Evolutionary conservation across 2,113 vertebrate species (phyloP), one percentile per base, ranked within the genome.

Genomic region (Oophaga pumilio): DNA sequence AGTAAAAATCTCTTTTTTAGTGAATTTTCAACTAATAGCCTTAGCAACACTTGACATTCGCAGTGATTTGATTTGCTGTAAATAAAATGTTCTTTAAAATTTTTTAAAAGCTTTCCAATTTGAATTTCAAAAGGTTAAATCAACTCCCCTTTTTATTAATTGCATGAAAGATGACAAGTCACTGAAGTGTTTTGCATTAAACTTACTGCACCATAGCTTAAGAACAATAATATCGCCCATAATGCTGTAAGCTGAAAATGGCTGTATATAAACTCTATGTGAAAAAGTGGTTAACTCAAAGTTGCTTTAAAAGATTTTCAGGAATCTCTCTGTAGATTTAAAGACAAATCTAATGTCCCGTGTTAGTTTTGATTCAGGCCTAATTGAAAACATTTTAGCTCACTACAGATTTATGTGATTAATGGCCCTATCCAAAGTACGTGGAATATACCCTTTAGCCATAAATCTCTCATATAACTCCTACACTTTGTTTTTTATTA

Each of bases 321-420:
- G 59, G 60, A 80, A 59, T 59, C 77, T 59, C 77, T 60, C 77
- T 59, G 77, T 80, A 80, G 77, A 80, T 59, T 59, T 24, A 60
- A 60, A 80, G 77, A 57, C 24, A 60, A 80, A 80, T 59, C 53
- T 59, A 80, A 59, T 60, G 56, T 60, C 77, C 77, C 53, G 24
- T 33, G 57, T 59, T 80, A 20, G 26, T 60, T 80, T 80, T 79
- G 77, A 57, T 80, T 80, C 77, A 80, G 53, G 26, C 14, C 57
- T 80, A 80, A 80, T 80, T 80, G 56, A 80, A 80, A 80, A 33
- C 53, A 59, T 80, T 59, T 80, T 80, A 24, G 53, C 77, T 59
- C 56, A 60, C 77, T 60, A 60, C 53, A 80, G 77, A 59, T 80
- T 80, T 80, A 80, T 80, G 77, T 80, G 77, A 80, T 80, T 80